Evolutionary conservation across 2,888 invertebrate species (phyloP), one percentile per base, ranked within the genome.

Genomic region (Melanophora roralis): DNA sequence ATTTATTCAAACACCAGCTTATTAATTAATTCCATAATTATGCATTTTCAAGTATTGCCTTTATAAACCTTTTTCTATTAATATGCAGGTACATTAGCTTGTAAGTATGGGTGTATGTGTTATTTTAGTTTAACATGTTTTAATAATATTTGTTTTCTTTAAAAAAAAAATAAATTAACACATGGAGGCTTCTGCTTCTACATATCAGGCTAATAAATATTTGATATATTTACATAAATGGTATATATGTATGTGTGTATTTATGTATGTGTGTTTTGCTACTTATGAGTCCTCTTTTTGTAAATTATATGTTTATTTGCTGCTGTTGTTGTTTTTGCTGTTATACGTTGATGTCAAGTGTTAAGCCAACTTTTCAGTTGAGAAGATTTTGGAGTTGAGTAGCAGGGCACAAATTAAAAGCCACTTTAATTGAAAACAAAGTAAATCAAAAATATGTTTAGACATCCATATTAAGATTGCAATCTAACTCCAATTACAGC

Each of bases 21-120:
- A 80, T 76, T 80, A 80, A 80, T 80, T 80, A 80, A 51, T 80
- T 80, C 80, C 80, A 80, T 80, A 71, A 68, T 76, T 76, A 47
- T 80, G 80, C 67, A 68, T 72, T 68, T 73, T 27, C 55, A 80
- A 80, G 80, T 76, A 68, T 60, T 47, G 43, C 60, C 34, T 68
- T 73, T 53, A 40, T n/a, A 65, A 68, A 73, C 55, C 53, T 59
- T 72, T 72, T 67, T 72, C 49, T n/a, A 67, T 72, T 69, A 59
- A 57, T 53, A 47, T 53, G 45, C 27, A 12, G 36, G 36, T 36
- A n/a, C n/a, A n/a, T n/a, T n/a, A n/a, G 3, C n/a, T 11, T 27
- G 7, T 40, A 36, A 27, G 6, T 71, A 53, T n/a, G 11, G 21
- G 1, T 19, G 1, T 34, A 14, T 34, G 11, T 32, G 16, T 34